Base-by-base conservation (phyloP, 2,797 vertebrate species). In the Sphaeramia orbicularis region DNA sequence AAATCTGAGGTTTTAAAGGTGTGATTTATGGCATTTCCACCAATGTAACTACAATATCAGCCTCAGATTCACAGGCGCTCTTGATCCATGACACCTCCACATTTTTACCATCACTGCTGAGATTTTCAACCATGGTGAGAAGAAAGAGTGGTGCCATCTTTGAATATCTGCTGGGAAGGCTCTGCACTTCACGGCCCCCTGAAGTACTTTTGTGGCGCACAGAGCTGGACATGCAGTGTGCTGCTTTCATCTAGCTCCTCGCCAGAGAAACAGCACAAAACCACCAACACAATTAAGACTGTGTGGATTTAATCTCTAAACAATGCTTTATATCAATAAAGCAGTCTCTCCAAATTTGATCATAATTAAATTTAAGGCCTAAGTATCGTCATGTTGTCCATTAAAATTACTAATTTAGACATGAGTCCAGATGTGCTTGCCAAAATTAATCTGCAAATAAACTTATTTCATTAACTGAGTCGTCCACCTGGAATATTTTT, bases 351-450 rank as follows among this genome's bases (percentile, higher is more conserved):
- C 19, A 32, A 66, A 74, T 38, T 56, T 15, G 45, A 66, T 27
- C 51, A 40, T 15, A 80, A 78, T 78, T 59, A 65, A 32, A 32
- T 61, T 68, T 49, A 76, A 51, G 44, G 44, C 15, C 48, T 41
- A 55, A 79, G 71, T 35, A 58, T 27, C 2, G 2, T 40, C 24
- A 6, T 45, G 64, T 13, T 56, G 57, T 66, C 61, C n/a, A 47
- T 43, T 45, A 55, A 65, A 65, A 44, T 74, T 71, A 49, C 18
- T 47, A 53, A 62, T 67, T 67, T 74, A 48, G 54, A 71, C 41
- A 61, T 6, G 24, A 21, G 71, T 65, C 62, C 71, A 78, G 69
- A 71, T 74, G 69, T 62, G 35, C 68, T 74, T 74, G 68, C 58
- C 68, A 71, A 45, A 76, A 74, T 68, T 38, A 53, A 52, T 72